These are phyloP conservation scores for Acrocephalus scirpaceus DNA, from an alignment of 2,797 vertebrate genomes.

Conservation along the genomic window DNA sequence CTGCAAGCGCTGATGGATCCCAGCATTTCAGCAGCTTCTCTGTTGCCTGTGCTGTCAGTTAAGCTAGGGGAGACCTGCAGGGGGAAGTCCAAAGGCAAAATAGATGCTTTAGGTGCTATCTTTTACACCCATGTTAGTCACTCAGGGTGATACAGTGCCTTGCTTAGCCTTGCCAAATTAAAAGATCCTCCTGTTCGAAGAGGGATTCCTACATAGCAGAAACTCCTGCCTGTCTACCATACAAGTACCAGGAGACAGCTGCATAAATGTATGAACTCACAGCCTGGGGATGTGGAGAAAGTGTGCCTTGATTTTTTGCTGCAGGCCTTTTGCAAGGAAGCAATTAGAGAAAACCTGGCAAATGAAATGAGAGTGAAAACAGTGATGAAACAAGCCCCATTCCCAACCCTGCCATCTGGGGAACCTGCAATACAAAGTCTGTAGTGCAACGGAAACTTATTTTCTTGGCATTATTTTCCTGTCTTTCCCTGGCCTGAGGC, in stretches of 20 bases:
- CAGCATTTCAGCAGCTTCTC: background rate
- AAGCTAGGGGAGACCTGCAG: background rate
- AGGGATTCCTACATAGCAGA: background rate
- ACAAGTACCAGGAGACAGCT: background rate
- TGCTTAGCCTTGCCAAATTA: background rate
- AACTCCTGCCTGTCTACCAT: background rate
- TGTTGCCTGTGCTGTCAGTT: background rate
- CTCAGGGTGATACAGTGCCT: accelerated
- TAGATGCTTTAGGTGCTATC: background rate
- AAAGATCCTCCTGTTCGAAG: background rate
- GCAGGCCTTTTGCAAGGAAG: background rate
- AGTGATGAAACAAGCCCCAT: background rate
- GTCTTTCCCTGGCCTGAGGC: background rate
- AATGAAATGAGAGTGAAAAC: background rate
- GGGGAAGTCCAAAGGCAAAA: background rate
- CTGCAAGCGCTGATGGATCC: background rate
- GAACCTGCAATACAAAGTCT: background rate
- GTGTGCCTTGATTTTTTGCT: background rate
- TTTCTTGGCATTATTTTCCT: background rate
- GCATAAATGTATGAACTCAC: background rate
- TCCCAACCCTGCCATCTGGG: background rate
- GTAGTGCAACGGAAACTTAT: background rate
- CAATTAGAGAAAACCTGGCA: slow-evolving; percentile 16
- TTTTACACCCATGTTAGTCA: background rate
- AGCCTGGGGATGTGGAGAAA: background rate